phyloP scores from a whole-genome alignment of 2,113 vertebrate species.

The Madoqua kirkii region DNA sequence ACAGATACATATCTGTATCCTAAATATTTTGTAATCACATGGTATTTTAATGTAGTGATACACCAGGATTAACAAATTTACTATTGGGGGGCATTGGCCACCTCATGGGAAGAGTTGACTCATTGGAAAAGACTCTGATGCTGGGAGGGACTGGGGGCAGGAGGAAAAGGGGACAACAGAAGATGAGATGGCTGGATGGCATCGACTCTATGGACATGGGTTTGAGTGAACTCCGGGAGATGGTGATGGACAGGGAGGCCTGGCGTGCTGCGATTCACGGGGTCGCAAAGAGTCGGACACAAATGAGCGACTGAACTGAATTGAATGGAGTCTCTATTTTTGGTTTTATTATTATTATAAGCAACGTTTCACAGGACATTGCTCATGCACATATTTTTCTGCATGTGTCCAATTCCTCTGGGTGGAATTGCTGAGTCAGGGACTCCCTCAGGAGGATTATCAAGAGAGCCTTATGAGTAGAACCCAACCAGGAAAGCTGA shows the following conservation, averaged over 20 bases:
- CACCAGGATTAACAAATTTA: not conserved
- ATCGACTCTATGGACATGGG: rapidly evolving
- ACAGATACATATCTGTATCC: not conserved
- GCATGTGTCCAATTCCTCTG: not conserved
- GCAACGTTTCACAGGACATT: not conserved
- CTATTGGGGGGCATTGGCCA: not conserved
- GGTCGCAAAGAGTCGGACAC: no score
- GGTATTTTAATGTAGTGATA: not conserved
- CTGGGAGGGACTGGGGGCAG: no score
- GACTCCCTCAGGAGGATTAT: not conserved
- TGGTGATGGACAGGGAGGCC: no score
- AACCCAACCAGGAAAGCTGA: not conserved
- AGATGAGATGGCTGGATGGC: no score
- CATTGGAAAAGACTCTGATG: no score
- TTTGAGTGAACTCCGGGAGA: no score
- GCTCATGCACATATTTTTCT: not conserved
- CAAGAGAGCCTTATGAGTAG: not conserved
- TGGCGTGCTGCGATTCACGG: no score
- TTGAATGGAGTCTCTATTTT: not conserved
- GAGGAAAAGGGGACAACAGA: no score
- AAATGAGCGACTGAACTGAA: no score
- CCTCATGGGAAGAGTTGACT: no score
- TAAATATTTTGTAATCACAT: not conserved
- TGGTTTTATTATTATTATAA: not conserved
- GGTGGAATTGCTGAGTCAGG: not conserved